Base-by-base conservation (phyloP, 2,888 invertebrate genomes). In the Beris chalybata region DNA sequence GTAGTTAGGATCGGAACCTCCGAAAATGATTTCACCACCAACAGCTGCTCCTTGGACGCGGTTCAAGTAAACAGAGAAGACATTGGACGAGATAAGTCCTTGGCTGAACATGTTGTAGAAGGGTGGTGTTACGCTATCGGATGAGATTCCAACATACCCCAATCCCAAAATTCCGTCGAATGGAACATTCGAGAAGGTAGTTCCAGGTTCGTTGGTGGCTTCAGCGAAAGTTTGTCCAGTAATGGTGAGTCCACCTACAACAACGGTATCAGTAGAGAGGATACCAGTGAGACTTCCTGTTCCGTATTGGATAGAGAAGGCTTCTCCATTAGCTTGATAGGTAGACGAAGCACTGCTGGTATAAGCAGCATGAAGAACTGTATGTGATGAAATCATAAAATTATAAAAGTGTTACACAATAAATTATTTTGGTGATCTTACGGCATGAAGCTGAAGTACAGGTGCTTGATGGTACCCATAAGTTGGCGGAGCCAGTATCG, bases 1-100 rank as follows among this genome's bases (percentile, higher is more conserved):
- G 79, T 95, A 90, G 68, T 87, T 85, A 1, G 94, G 89, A 85
- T 99, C 98, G 12, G 94, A 95, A 29, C 97, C 98, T 74, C 98
- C 98, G 72, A 95, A 88, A 75, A 95, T 90, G 68, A 95, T 85
- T 85, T 95, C 95, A 64, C 95, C 95, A 74, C 95, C 95, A 72
- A 84, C 80, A 43, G 85, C 76, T 45, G 89, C 91, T 9, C 77
- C 73, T 47, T 95, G 89, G 83, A 96, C 89, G 75, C 79, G 78
- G 71, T 92, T 94, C 67, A 99, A 85, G 79, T 95, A 99, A 83
- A 98, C 98, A 31, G 97, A 96, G 83, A 99, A 98, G 54, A 97
- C 81, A 0, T 94, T 90, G 72, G 85, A 76, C 0, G 84, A 75
- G 66, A 92, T 85, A 29, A 90, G 81, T 0, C 86, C 85, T 82